These are phyloP conservation scores for Phalera bucephala DNA, from an alignment of 2,888 invertebrate species.

Conservation along the genomic window DNA sequence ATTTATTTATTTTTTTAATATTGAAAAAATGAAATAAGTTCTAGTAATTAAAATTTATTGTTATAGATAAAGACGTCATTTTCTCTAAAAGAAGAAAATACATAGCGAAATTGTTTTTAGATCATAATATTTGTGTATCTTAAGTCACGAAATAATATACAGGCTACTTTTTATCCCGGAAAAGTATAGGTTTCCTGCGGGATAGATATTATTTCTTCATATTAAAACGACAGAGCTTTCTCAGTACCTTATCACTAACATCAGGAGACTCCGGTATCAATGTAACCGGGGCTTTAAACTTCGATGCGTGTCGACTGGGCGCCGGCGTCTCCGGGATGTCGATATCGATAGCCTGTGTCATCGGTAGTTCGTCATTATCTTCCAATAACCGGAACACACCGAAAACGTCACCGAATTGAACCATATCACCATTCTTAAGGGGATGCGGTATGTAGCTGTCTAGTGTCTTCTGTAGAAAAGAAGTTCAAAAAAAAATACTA, in stretches of 20 bases:
- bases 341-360: slow-evolving; percentile 64
- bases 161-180: too few relatives aligned
- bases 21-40: too few relatives aligned
- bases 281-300: slow-evolving; percentile 40
- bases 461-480: slow-evolving; percentile 51
- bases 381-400: slow-evolving; percentile 65
- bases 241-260: slow-evolving; percentile 67
- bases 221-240: too few relatives aligned
- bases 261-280: slow-evolving; percentile 72
- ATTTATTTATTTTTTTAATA: too few relatives aligned
- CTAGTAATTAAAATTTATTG: too few relatives aligned
- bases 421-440: slow-evolving; percentile 60
- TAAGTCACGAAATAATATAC: too few relatives aligned
- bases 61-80: too few relatives aligned
- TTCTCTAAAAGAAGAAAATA: too few relatives aligned
- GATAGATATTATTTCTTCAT: too few relatives aligned
- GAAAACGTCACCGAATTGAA: slow-evolving; percentile 71
- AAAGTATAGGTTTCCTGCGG: too few relatives aligned
- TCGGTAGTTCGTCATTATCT: slow-evolving; percentile 60
- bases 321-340: slow-evolving; percentile 62
- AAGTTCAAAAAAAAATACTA: slow-evolving; percentile 2
- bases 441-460: slow-evolving; percentile 63
- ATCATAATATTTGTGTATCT: too few relatives aligned
- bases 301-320: slow-evolving; percentile 37
- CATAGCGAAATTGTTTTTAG: too few relatives aligned